These are phyloP conservation scores for Gymnoscelis rufifasciata DNA, from an alignment of 2,888 invertebrate species.

Conservation along the genomic window DNA sequence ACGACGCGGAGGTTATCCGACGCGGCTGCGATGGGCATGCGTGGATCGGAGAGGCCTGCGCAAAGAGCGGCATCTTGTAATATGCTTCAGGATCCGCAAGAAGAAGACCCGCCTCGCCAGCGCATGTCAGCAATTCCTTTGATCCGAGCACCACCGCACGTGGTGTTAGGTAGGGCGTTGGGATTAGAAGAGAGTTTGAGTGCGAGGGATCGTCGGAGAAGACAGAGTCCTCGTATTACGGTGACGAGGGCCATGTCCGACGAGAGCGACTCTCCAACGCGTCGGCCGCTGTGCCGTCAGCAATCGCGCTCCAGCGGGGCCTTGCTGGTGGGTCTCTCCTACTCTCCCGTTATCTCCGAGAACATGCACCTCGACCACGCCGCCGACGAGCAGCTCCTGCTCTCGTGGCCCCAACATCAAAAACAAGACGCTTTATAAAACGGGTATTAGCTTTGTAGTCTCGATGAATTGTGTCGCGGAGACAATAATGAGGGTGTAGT, in stretches of 20 bases:
- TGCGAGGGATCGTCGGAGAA: constrained; percentile 55
- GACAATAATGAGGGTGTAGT: constrained; percentile 67
- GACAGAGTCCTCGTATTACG: constrained; percentile 83
- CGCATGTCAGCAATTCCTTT: constrained; percentile 69
- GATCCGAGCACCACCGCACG: constrained; percentile 77
- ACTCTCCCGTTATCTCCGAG: constrained; percentile 66
- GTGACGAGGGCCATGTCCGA: constrained; percentile 87
- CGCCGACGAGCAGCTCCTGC: constrained; percentile 72
- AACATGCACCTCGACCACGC: constrained; percentile 46
- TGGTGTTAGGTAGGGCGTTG: constrained; percentile 80
- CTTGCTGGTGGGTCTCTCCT: constrained; percentile 65
- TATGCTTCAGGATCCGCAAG: constrained; percentile 81
- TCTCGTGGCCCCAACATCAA: constrained; percentile 76
- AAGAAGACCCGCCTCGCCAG: constrained; percentile 56
- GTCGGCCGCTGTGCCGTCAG: constrained; percentile 67
- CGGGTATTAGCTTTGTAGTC: constrained; percentile 52
- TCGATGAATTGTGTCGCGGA: constrained; percentile 46
- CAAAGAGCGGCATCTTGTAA: constrained; percentile 84
- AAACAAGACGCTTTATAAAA: constrained; percentile 66
- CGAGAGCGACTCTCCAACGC: constrained; percentile 81
- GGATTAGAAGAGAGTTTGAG: constrained; percentile 67
- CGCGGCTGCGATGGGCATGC: constrained; percentile 67
- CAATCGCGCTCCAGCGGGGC: constrained; percentile 74
- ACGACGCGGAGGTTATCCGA: constrained; percentile 66
- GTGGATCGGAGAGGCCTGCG: constrained; percentile 66